Conservation (phyloP, 2,797 vertebrate genomes). For the Girardinus metallicus region DNA sequence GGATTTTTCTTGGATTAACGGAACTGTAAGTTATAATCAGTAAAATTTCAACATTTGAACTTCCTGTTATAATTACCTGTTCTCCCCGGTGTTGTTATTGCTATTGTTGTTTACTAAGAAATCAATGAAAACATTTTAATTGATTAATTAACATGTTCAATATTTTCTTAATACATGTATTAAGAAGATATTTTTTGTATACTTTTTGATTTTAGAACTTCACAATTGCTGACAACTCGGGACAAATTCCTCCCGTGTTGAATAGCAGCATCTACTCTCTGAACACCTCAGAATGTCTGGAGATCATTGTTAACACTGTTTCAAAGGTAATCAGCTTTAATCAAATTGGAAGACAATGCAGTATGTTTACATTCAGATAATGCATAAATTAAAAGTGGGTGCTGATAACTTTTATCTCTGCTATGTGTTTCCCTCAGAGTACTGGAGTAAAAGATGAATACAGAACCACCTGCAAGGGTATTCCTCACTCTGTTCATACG, state of each 20-base stretch:
- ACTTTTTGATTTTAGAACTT: not conserved
- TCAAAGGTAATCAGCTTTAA: not conserved
- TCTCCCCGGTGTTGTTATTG: too few relatives aligned
- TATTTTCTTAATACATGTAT: not conserved
- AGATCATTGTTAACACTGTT: not conserved
- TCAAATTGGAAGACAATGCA: not conserved
- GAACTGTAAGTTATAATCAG: not conserved
- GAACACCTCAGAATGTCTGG: not conserved
- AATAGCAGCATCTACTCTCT: not conserved
- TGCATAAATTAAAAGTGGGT: not conserved
- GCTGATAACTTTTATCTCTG: not conserved
- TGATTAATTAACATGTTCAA: not conserved
- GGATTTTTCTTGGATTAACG: not conserved
- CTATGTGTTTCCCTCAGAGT: not conserved
- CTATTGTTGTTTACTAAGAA: not conserved
- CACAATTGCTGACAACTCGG: not conserved
- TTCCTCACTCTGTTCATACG: not conserved
- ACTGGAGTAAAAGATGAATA: not conserved
- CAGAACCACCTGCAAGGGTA: not conserved
- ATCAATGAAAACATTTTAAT: not conserved
- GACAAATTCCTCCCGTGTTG: not conserved
- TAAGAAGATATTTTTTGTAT: not conserved
- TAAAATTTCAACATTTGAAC: not conserved
- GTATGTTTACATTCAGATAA: not conserved
- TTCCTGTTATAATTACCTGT: not conserved